Conservation (phyloP, 2,797 vertebrate species). For the Rachycentron canadum region DNA sequence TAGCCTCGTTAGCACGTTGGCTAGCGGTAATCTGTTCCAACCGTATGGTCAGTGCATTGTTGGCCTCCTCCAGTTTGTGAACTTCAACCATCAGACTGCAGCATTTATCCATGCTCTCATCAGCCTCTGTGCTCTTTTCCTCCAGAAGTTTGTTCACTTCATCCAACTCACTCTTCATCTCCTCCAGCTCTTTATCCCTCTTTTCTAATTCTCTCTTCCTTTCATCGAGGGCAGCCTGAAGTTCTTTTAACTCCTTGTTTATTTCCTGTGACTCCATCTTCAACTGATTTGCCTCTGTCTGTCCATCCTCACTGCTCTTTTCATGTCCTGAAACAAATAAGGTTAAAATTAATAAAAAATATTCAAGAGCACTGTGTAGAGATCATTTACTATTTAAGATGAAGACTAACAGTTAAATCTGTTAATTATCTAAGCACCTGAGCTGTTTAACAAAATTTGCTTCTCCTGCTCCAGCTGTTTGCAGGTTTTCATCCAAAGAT, state of each 20-base stretch:
- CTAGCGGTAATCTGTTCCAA: constrained; percentile 79
- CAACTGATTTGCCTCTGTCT: constrained; percentile 72
- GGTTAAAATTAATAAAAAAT: background rate
- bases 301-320: constrained; percentile 41
- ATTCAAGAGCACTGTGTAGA: background rate
- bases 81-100: constrained; percentile 88
- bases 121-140: constrained; percentile 87
- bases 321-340: constrained; percentile 33
- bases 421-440: constrained; percentile 53
- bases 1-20: constrained; percentile 64
- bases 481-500: constrained; percentile 89
- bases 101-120: constrained; percentile 92
- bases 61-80: constrained; percentile 90
- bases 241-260: constrained; percentile 67
- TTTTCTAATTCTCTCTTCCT: constrained; percentile 83
- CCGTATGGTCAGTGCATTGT: constrained; percentile 83
- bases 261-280: constrained; percentile 66
- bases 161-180: constrained; percentile 80
- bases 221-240: constrained; percentile 76
- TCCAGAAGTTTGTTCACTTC: constrained; percentile 85
- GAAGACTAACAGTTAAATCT: background rate
- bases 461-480: constrained; percentile 91
- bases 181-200: constrained; percentile 67
- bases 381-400: background rate
- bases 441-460: constrained; percentile 75